These are phyloP conservation scores for Eulithis testata DNA, from an alignment of 2,888 invertebrate genomes.

Conservation along the genomic window DNA sequence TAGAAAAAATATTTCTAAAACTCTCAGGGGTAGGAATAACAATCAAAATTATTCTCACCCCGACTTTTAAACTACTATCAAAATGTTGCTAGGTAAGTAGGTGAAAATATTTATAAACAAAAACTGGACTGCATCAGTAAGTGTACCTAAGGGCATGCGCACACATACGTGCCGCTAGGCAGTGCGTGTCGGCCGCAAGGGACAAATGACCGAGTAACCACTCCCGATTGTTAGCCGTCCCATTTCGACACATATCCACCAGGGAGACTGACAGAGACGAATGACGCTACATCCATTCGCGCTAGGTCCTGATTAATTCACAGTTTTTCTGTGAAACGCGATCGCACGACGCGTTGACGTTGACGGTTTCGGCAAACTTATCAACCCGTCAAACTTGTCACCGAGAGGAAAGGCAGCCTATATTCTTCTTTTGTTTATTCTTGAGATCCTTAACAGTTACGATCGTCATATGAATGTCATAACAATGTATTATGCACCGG, in stretches of 20 bases:
- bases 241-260: conserved; percentile 58
- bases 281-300: conserved; percentile 68
- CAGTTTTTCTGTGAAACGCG: conserved; percentile 77
- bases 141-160: conserved; percentile 50
- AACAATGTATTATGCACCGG: conserved; percentile 68
- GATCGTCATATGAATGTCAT: conserved; percentile 66
- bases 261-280: conserved; percentile 69
- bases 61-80: conserved; percentile 13
- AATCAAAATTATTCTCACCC: conserved; percentile 5
- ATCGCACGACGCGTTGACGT: conserved; percentile 62
- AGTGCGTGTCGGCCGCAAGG: conserved; percentile 68
- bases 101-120: conserved; percentile 32
- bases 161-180: conserved; percentile 56
- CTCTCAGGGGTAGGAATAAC: no score
- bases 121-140: conserved; percentile 48
- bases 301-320: conserved; percentile 77
- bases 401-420: conserved; percentile 42
- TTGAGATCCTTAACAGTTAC: conserved; percentile 45
- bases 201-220: conserved; percentile 77
- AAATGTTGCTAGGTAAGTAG: conserved; percentile 27
- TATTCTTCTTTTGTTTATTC: conserved; percentile 45
- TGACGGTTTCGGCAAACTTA: conserved; percentile 72
- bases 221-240: conserved; percentile 69
- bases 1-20: no score
- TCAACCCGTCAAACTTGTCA: conserved; percentile 62